Base-by-base conservation (phyloP, 2,113 vertebrate genomes). In the Leucopsar rothschildi region DNA sequence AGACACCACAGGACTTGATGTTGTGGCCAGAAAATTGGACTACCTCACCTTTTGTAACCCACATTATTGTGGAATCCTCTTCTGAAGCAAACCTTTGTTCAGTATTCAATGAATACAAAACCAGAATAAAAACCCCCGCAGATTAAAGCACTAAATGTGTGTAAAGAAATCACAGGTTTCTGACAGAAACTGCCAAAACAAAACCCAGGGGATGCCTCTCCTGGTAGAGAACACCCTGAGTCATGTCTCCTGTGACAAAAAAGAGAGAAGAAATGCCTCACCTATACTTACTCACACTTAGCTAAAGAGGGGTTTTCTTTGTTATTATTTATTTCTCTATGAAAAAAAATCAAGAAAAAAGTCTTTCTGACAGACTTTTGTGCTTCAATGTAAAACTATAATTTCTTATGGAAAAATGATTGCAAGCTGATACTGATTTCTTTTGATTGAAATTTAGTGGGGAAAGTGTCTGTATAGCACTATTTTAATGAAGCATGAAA, bases 91-190 rank as follows among this genome's bases (percentile, higher is more conserved):
- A 33, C 15, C n/a, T 70, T 45, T 49, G 6, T 70, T 78, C 69
- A 37, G 17, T 8, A 27, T 37, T 21, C 18, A 57, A 16, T 37
- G 47, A 59, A 90, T 90, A 81, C 0, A 6, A 56, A 91, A 31
- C 0, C 10, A 39, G 9, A 40, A 35, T 42, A 35, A 55, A 55
- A 1, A 6, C 1, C 0, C 6, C 31, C 5, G 3, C 14, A 83
- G 33, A 84, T 47, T 71, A 42, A 87, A 63, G 22, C 47, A 42
- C 11, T 66, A 63, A 71, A 78, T 63, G 10, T 39, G 24, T 75
- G 6, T 49, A 84, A 89, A 89, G 71, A 86, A 75, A 77, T 65
- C 20, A 73, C 59, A 72, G 17, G 22, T 69, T 88, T 80, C 24
- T 89, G 52, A 70, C 9, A 80, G 17, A 64, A 88, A 22, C 53